These are phyloP conservation scores for Stylophora pistillata DNA, from an alignment of 64 coral and sea anemone genomes.

Conservation along the genomic window DNA sequence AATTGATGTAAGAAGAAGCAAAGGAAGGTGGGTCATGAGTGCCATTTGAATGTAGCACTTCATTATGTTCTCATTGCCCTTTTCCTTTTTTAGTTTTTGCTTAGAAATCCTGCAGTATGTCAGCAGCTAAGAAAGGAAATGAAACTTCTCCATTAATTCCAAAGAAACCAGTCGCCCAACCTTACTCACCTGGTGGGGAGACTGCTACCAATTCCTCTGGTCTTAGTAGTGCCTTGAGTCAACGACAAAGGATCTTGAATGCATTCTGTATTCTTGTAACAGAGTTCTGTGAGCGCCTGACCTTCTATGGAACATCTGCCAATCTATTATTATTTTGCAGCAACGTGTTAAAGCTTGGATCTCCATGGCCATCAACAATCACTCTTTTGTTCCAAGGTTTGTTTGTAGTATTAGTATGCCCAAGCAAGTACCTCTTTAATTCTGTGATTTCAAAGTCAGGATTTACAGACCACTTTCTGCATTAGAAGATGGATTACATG, in stretches of 20 bases:
- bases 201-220: no score
- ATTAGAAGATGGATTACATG: no score
- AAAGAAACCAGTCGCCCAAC: neutral
- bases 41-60: no score
- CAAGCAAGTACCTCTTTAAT: no score
- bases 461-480: no score
- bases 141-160: neutral
- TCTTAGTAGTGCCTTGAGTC: slow-evolving; percentile 1
- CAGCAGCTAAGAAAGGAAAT: neutral
- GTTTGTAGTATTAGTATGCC: neutral
- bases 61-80: no score
- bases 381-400: slow-evolving; percentile 61
- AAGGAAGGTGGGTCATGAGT: no score
- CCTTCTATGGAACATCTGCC: slow-evolving; percentile 75
- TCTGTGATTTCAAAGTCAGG: no score
- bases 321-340: slow-evolving; percentile 76
- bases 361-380: slow-evolving; percentile 54
- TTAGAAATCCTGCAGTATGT: no score
- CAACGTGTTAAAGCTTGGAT: neutral
- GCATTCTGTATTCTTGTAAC: slow-evolving; percentile 78
- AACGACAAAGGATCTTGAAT: slow-evolving; percentile 30
- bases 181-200: neutral
- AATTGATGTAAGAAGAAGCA: no score
- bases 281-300: slow-evolving; percentile 83
- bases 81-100: no score